Conservation (phyloP, 2,888 invertebrate genomes). For the Nemapogon koenigi region DNA sequence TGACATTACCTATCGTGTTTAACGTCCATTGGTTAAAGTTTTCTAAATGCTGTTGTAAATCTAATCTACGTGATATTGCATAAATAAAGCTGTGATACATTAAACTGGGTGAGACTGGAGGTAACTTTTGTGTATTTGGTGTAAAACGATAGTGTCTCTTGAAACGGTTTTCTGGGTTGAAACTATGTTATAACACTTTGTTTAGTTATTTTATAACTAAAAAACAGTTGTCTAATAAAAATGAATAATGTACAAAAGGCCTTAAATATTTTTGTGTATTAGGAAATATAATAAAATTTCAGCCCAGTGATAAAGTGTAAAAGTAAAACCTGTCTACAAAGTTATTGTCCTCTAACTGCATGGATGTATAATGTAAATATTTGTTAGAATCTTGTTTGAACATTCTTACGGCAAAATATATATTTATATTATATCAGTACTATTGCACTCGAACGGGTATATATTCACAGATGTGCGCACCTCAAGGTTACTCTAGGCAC, state of each 20-base stretch:
- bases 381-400: slow-evolving; percentile 1
- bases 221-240: too few relatives aligned
- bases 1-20: too few relatives aligned
- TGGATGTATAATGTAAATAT: slow-evolving; percentile 1
- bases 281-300: too few relatives aligned
- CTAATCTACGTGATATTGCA: too few relatives aligned
- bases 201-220: too few relatives aligned
- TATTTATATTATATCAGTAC: slow-evolving; percentile 3
- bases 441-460: slow-evolving; percentile 7
- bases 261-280: too few relatives aligned
- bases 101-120: slow-evolving; percentile 58
- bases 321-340: background rate
- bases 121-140: slow-evolving; percentile 58
- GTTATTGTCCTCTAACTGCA: background rate
- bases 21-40: too few relatives aligned
- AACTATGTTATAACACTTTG: too few relatives aligned
- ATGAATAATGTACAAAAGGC: too few relatives aligned
- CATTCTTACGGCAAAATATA: too few relatives aligned
- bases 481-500: slow-evolving; percentile 4
- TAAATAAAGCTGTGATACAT: slow-evolving; percentile 61
- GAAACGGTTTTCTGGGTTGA: too few relatives aligned
- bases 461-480: background rate
- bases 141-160: background rate
- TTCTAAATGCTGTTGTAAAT: too few relatives aligned
- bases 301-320: background rate